A percentile compares a stretch with the other conserved stretches of the same genome.
These are phyloP conservation scores for Oconnorella tubifera DNA, from an alignment of 2,888 invertebrate species.

Conservation along the genomic window DNA sequence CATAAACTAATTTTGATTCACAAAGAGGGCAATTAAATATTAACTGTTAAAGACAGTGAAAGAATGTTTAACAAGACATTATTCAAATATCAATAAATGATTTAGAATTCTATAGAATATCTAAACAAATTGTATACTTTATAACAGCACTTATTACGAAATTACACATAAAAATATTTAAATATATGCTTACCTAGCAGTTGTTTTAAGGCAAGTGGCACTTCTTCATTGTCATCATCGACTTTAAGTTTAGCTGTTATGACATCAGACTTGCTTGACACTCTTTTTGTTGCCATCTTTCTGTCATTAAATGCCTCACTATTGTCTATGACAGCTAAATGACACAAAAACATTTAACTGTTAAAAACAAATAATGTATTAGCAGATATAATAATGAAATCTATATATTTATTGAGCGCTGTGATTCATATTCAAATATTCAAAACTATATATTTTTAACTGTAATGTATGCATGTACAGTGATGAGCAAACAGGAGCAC, in stretches of 20 bases:
- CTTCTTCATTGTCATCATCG: neutral
- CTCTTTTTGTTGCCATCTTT: neutral
- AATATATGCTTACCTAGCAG: neutral
- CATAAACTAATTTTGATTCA: too few relatives aligned
- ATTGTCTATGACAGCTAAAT: too few relatives aligned
- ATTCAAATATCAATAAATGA: too few relatives aligned
- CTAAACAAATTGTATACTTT: too few relatives aligned
- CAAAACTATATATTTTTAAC: neutral
- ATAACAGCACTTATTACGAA: too few relatives aligned
- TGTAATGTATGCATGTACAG: neutral
- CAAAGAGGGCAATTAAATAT: neutral
- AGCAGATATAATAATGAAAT: neutral
- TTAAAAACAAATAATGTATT: neutral
- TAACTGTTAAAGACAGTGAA: neutral
- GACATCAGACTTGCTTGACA: too few relatives aligned
- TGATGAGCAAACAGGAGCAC: neutral
- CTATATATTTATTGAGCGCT: neutral
- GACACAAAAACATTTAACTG: too few relatives aligned
- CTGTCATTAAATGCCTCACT: neutral
- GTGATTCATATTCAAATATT: neutral
- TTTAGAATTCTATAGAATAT: too few relatives aligned
- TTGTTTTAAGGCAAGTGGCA: neutral
- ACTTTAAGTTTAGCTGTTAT: too few relatives aligned
- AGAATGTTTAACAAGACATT: neutral
- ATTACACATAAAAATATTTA: too few relatives aligned